phyloP scores from a whole-genome alignment of 1,140 invertebrate species.

The Ephestia elutella region DNA sequence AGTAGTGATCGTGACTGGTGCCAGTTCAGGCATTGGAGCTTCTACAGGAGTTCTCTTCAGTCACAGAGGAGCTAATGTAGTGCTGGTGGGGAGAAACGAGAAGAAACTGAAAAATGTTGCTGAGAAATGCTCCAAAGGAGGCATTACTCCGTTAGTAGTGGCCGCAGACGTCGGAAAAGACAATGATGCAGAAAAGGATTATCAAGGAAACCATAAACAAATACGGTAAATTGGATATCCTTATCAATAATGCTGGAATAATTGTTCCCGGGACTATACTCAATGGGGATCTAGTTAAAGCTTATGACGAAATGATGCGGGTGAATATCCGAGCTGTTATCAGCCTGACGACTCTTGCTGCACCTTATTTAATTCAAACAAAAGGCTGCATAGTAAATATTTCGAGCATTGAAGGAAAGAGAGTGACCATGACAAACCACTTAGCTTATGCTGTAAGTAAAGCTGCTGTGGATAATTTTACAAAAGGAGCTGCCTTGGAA shows the following conservation, averaged over 20 bases:
- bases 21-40: conserved; percentile 21
- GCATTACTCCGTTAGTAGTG: conserved; percentile 64
- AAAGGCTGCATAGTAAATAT: conserved; percentile 85
- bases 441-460: conserved; percentile 88
- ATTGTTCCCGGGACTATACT: conserved; percentile 77
- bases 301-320: conserved; percentile 80
- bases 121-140: conserved; percentile 19
- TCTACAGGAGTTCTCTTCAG: conserved; percentile 20
- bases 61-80: conserved; percentile 20
- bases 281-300: conserved; percentile 75
- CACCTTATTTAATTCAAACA: conserved; percentile 80
- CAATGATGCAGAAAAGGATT: conserved; percentile 75
- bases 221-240: conserved; percentile 77
- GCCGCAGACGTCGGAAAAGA: conserved; percentile 79
- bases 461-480: conserved; percentile 89
- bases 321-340: conserved; percentile 82
- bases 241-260: conserved; percentile 85
- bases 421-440: conserved; percentile 75
- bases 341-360: conserved; percentile 80
- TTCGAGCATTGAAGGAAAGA: conserved; percentile 80
- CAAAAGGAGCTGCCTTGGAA: conserved; percentile 83
- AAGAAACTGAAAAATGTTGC: conserved; percentile 69
- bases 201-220: conserved; percentile 75
- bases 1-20: conserved; percentile 22
- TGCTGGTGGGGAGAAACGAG: conserved; percentile 74